phyloP scores from a whole-genome alignment of 2,797 vertebrate genomes.

The Neosilurus hyrtlii region DNA sequence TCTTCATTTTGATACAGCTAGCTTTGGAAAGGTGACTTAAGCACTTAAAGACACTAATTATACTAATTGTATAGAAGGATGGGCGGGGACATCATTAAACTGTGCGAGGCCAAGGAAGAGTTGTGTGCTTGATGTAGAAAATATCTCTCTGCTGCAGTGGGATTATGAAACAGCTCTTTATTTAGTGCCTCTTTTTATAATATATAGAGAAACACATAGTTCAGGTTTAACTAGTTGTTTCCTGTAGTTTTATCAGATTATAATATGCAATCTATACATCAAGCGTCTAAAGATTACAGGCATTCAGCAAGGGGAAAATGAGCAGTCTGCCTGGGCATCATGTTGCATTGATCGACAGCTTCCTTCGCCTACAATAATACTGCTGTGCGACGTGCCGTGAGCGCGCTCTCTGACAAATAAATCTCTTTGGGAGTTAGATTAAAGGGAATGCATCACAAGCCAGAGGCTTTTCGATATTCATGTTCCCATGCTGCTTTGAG shows the following conservation, averaged over 20 bases:
- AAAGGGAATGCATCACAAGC: conserved; percentile 49
- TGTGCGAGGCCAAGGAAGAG: not conserved
- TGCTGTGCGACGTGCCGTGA: conserved; percentile 48
- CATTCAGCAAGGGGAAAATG: conserved; percentile 35
- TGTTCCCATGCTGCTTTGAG: conserved; percentile 37
- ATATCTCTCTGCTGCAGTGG: not conserved
- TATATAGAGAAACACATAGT: not conserved
- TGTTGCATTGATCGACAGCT: conserved; percentile 58
- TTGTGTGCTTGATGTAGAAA: conserved; percentile 1
- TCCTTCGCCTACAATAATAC: conserved; percentile 47
- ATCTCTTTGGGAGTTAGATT: conserved; percentile 49
- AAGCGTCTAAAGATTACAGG: conserved; percentile 18
- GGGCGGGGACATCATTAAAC: not conserved
- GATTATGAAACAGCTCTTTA: conserved; percentile 13
- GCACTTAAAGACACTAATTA: conserved; percentile 10
- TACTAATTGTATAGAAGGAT: conserved; percentile 10
- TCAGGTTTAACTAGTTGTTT: conserved; percentile 16
- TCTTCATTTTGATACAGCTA: not conserved
- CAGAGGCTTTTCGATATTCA: conserved; percentile 44
- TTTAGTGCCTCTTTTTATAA: not conserved
- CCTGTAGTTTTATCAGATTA: conserved; percentile 11
- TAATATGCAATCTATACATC: conserved; percentile 31
- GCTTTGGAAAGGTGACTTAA: not conserved
- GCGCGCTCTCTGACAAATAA: conserved; percentile 49
- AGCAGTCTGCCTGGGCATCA: conserved; percentile 50